Base-by-base conservation (phyloP, 2,797 vertebrate species). In the Lepilemur ruficaudatus region DNA sequence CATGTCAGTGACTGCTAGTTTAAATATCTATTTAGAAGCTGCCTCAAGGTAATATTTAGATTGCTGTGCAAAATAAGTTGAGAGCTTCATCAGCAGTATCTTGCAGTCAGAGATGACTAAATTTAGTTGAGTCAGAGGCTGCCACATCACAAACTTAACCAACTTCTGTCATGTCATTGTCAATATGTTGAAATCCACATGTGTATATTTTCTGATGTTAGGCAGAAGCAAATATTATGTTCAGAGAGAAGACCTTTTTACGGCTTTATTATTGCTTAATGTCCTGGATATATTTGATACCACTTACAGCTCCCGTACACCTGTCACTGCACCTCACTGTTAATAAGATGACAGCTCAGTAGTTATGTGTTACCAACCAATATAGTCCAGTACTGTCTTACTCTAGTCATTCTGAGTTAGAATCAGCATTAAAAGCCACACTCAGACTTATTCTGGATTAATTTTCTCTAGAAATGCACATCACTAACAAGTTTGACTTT, bases 191-290 rank as follows among this genome's bases (percentile, higher is more conserved):
- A 97, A 96, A 91, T 93, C 81, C 80, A 73, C 69, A 87, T 79
- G 70, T 91, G 70, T 95, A 84, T 96, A 94, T 93, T 95, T 98
- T 94, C 89, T 93, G 89, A 96, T 89, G 96, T 95, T 75, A 93
- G 92, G 55, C 93, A 97, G 69, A 93, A 89, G 73, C 0, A 41
- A 96, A 91, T 93, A 92, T 96, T 94, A 63, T 30, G 92, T 89
- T 93, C 78, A 93, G 72, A 93, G 30, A 92, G 63, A 80, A 93
- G 70, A 79, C 14, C 15, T 86, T 91, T 89, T 89, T 88, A 84
- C 59, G 79, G 65, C 91, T 94, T 95, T 95, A 96, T 94, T 81
- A 69, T 80, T 96, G 95, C 65, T 89, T 96, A 95, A 93, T 95
- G 59, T 89, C 55, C 65, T 89, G 79, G 89, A 75, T 95, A 95